A percentile compares a stretch with the other conserved stretches of the same genome.
Evolutionary conservation across 2,797 vertebrate genomes (phyloP).

Genomic region (Gambelia wislizenii): DNA sequence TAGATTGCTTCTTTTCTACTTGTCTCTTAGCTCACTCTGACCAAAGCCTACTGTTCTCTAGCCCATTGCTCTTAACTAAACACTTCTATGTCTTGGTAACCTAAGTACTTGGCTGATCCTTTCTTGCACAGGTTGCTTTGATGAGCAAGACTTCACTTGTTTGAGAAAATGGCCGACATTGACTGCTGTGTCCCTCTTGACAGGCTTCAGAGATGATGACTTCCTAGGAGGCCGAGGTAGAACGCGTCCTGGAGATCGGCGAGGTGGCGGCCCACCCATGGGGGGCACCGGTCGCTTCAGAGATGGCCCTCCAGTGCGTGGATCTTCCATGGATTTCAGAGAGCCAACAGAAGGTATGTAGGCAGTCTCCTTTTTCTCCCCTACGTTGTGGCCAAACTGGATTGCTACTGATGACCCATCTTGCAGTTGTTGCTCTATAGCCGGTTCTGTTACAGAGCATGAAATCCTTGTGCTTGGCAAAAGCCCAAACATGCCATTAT

Average conservation of each 20-base stretch:
- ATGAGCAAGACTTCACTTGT: background rate
- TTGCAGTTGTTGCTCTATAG: background rate
- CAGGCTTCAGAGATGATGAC: slow-evolving; percentile 93
- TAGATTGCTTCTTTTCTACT: background rate
- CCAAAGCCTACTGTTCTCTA: background rate
- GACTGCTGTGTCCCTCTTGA: slow-evolving; percentile 2
- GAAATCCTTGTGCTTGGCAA: background rate
- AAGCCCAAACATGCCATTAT: too few relatives aligned
- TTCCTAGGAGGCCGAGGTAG: slow-evolving; percentile 89
- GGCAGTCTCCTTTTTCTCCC: rapidly evolving
- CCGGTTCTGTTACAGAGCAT: background rate
- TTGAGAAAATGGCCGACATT: background rate
- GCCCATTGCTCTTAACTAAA: background rate
- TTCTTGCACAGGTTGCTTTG: background rate
- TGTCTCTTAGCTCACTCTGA: background rate
- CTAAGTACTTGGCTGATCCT: too few relatives aligned
- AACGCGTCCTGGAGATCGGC: slow-evolving; percentile 87
- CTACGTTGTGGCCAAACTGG: background rate
- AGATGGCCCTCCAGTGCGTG: slow-evolving; percentile 88
- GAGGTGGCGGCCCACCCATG: slow-evolving; percentile 77
- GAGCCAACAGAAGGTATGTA: slow-evolving; percentile 94
- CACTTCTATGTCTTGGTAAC: background rate
- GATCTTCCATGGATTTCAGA: slow-evolving; percentile 90
- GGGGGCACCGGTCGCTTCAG: slow-evolving; percentile 87
- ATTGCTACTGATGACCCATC: background rate